A percentile compares a stretch with the other conserved stretches of the same genome.
These are phyloP conservation scores for Elysia chlorotica DNA, from an alignment of 1,140 invertebrate species.

Conservation along the genomic window DNA sequence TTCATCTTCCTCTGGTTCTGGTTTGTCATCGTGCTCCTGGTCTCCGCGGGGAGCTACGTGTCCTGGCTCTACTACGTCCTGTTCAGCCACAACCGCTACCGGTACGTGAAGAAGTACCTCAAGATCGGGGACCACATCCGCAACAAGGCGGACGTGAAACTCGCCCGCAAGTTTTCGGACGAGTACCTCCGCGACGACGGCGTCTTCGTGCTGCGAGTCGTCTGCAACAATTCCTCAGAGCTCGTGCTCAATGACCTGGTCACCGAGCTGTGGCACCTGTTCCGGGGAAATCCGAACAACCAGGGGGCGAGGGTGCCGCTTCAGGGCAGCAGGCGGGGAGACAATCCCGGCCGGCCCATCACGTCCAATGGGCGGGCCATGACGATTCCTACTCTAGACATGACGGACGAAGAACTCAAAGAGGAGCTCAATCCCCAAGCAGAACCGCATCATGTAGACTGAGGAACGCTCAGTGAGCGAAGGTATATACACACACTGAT, in stretches of 20 bases:
- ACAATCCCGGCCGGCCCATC: too few species aligned
- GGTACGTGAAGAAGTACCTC: slow-evolving; percentile 57
- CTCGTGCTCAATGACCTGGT: slow-evolving; percentile 26
- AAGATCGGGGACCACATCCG: slow-evolving; percentile 27
- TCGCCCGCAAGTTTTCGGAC: slow-evolving; percentile 23
- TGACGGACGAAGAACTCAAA: too few species aligned
- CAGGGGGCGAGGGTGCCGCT: too few species aligned
- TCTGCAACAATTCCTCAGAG: slow-evolving; percentile 23
- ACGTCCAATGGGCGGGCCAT: too few species aligned
- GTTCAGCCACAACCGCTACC: slow-evolving; percentile 34
- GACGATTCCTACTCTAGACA: too few species aligned
- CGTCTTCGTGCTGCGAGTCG: slow-evolving; percentile 27
- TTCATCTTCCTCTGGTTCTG: slow-evolving; percentile 60
- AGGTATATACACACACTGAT: too few species aligned
- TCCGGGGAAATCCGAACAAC: slow-evolving; percentile 1
- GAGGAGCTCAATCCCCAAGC: too few species aligned
- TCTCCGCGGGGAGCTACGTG: slow-evolving; percentile 57
- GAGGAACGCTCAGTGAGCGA: too few species aligned
- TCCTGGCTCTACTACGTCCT: slow-evolving; percentile 47
- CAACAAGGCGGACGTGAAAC: not conserved
- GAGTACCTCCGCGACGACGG: slow-evolving; percentile 31
- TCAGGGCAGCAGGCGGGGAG: too few species aligned
- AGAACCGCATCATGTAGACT: too few species aligned
- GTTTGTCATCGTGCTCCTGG: slow-evolving; percentile 47
- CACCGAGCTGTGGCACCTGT: slow-evolving; percentile 21